These are phyloP conservation scores for Aleiodes sp. DNA, from an alignment of 1,140 invertebrate species.

Conservation along the genomic window DNA sequence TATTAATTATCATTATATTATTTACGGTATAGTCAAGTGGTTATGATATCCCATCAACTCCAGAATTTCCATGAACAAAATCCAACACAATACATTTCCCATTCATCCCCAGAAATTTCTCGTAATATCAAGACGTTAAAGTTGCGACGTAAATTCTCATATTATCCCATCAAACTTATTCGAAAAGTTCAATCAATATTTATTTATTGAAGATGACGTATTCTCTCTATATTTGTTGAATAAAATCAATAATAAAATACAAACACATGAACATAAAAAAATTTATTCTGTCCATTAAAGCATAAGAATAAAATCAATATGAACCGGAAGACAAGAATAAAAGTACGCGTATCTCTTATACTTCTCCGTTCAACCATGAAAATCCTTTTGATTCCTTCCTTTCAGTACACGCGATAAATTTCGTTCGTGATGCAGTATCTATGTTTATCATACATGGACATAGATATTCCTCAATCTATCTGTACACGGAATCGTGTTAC, in stretches of 20 bases:
- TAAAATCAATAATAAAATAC: neutral
- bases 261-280: no score
- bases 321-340: neutral
- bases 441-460: conserved; percentile 46
- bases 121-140: no score
- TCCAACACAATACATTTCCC: neutral
- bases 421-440: conserved; percentile 49
- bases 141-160: no score
- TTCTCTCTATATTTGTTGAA: neutral
- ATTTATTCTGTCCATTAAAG: conserved; percentile 1
- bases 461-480: conserved; percentile 24
- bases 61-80: no score
- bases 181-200: no score
- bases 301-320: neutral
- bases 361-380: neutral
- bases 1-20: no score
- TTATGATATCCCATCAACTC: neutral
- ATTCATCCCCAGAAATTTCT: no score
- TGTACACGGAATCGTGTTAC: conserved; percentile 37
- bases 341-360: neutral
- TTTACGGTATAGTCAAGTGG: no score
- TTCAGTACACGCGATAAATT: conserved; percentile 11
- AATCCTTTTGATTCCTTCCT: neutral
- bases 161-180: no score
- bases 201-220: neutral